Evolutionary conservation across 2,888 invertebrate genomes (phyloP).

Genomic region (Dendrolimus houi): DNA sequence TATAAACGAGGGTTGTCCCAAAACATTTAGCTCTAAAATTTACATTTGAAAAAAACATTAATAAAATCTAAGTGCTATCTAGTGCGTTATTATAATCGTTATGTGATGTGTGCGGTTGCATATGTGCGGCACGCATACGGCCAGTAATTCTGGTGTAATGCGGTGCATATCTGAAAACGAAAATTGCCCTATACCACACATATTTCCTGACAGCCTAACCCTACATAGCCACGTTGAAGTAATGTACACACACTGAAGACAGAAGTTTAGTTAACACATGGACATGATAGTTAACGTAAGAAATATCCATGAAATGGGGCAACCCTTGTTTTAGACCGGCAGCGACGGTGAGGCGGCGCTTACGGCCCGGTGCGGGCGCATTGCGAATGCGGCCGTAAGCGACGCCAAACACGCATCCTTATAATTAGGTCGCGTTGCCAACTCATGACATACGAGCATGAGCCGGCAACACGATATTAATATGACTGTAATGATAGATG

Average conservation of each 20-base stretch:
- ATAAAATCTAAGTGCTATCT: conserved; percentile 73
- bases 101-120: conserved; percentile 76
- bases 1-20: conserved; percentile 76
- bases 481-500: conserved; percentile 45
- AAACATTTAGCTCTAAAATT: conserved; percentile 66
- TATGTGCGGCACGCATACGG: conserved; percentile 76
- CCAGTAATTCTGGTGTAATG: conserved; percentile 77
- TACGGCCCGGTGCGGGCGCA: conserved; percentile 19
- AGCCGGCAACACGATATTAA: conserved; percentile 42
- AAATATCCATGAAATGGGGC: conserved; percentile 76
- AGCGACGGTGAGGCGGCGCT: conserved; percentile 40
- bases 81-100: conserved; percentile 69
- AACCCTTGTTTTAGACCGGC: conserved; percentile 71
- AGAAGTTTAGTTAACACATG: conserved; percentile 69
- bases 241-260: conserved; percentile 62
- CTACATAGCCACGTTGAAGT: conserved; percentile 46
- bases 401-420: conserved; percentile 43
- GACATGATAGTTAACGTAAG: conserved; percentile 72
- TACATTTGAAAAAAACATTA: conserved; percentile 56
- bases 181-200: conserved; percentile 77
- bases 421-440: conserved; percentile 41
- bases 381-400: conserved; percentile 20
- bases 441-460: conserved; percentile 20
- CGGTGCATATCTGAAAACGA: conserved; percentile 77
- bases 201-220: conserved; percentile 66